Evolutionary conservation across 2,797 vertebrate species (phyloP), one percentile per base, ranked within the genome.

Genomic region (Danio albolineatus): DNA sequence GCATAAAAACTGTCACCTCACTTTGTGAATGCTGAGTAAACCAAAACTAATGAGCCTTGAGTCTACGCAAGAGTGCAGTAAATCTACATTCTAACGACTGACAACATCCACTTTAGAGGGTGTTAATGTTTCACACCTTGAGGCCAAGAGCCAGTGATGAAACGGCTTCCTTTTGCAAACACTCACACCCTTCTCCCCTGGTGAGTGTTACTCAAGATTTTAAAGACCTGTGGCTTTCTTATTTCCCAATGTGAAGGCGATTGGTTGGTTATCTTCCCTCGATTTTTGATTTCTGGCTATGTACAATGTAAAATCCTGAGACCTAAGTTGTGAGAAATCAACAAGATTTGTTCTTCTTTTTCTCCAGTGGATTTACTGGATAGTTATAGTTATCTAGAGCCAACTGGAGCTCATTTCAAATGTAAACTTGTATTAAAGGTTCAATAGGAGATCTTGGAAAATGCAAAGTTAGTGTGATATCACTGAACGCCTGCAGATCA

Each of bases 51-150:
- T 73, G 77, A 85, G 75, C 39, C 70, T 46, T 28, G 51, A 46
- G 39, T 51, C 49, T 67, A 43, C 16, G 44, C 61, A 38, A 65
- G 78, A 17, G 56, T 67, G 74, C 80, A 61, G 76, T 86, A 85
- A 87, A 86, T 84, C 54, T 79, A 54, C 76, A 70, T 28, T 36
- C 46, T 67, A 84, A 84, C 70, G 76, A 69, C 76, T 28, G 19
- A 61, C 51, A 80, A 51, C 76, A 53, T 81, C 54, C 73, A 76
- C 46, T 76, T 85, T 78, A 83, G 75, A 83, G 71, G 78, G 83
- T 87, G 87, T 89, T 90, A 90, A 93, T 82, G 82, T 89, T 91
- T 92, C 82, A 88, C 90, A 90, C 91, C 88, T 91, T 82, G 4
- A 83, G 87, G 89, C 85, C 83, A 87, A 87, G 89, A 69, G 76